Evolutionary conservation across 2,888 invertebrate species (phyloP).

Genomic region (Eueremaeus valkanovi): DNA sequence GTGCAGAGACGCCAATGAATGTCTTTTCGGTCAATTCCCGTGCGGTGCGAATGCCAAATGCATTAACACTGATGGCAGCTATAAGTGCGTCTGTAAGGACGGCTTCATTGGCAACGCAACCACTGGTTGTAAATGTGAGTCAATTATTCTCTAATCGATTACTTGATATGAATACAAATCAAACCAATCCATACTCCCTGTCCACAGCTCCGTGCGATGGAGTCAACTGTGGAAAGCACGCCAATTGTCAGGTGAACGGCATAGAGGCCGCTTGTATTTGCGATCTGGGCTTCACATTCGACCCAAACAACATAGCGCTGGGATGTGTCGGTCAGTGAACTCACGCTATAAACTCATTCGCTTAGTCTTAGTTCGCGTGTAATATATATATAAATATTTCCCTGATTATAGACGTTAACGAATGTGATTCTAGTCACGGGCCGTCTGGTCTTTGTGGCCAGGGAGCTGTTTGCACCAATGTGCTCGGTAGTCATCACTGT

Average conservation of each 20-base stretch:
- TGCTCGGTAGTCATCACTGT: slow-evolving; percentile 74
- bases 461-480: slow-evolving; percentile 72
- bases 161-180: neutral
- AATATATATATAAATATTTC: neutral
- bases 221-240: slow-evolving; percentile 80
- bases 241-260: slow-evolving; percentile 81
- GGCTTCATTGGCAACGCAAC: slow-evolving; percentile 49
- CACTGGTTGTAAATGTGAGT: slow-evolving; percentile 49
- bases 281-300: slow-evolving; percentile 77
- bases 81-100: slow-evolving; percentile 48
- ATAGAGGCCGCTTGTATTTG: slow-evolving; percentile 79
- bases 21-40: slow-evolving; percentile 49
- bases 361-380: neutral
- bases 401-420: slow-evolving; percentile 50
- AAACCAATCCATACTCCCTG: neutral
- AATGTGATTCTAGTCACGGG: slow-evolving; percentile 60
- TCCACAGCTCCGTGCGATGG: slow-evolving; percentile 74
- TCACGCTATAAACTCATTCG: slow-evolving; percentile 17
- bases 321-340: slow-evolving; percentile 64
- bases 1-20: slow-evolving; percentile 49
- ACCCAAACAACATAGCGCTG: slow-evolving; percentile 79
- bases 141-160: neutral
- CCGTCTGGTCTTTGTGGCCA: slow-evolving; percentile 64
- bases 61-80: slow-evolving; percentile 49
- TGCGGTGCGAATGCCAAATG: slow-evolving; percentile 50